Conservation (phyloP, 2,888 invertebrate species). For the Plagodis pulveraria region DNA sequence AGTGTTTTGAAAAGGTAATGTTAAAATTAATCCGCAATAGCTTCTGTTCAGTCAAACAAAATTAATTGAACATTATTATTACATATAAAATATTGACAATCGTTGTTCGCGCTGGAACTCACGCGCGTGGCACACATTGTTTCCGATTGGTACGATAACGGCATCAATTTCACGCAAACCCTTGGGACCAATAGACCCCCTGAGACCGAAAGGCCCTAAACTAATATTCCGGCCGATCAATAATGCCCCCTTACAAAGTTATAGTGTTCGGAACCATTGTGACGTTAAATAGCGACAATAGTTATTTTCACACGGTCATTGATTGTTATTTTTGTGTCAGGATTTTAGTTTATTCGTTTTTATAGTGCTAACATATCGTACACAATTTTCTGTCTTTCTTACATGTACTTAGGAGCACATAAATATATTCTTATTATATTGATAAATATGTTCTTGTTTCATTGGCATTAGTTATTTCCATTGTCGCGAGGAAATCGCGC, state of each 20-base stretch:
- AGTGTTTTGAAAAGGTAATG: not conserved
- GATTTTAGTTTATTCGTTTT: too few species aligned
- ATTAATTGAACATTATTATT: too few species aligned
- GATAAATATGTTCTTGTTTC: too few species aligned
- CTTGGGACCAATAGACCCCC: slow-evolving; percentile 44
- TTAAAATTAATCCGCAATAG: not conserved
- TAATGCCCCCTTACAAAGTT: slow-evolving; percentile 53
- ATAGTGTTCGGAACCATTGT: slow-evolving; percentile 50
- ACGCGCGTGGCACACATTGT: slow-evolving; percentile 41
- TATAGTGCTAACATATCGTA: too few species aligned
- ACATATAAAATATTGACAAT: too few species aligned
- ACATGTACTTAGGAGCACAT: too few species aligned
- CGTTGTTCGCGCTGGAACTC: slow-evolving; percentile 31
- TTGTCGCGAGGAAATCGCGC: too few species aligned
- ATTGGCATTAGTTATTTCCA: too few species aligned
- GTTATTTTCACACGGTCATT: slow-evolving; percentile 51
- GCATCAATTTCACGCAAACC: slow-evolving; percentile 69
- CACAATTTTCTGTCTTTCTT: too few species aligned
- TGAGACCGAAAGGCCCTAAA: slow-evolving; percentile 47
- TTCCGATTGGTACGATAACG: slow-evolving; percentile 56
- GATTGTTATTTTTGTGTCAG: slow-evolving; percentile 4
- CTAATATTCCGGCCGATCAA: slow-evolving; percentile 53
- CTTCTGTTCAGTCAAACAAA: too few species aligned
- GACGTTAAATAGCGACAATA: slow-evolving; percentile 44
- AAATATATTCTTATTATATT: too few species aligned